These are phyloP conservation scores for Tuberolachnus salignus DNA, from an alignment of 2,888 invertebrate species.

Conservation along the genomic window DNA sequence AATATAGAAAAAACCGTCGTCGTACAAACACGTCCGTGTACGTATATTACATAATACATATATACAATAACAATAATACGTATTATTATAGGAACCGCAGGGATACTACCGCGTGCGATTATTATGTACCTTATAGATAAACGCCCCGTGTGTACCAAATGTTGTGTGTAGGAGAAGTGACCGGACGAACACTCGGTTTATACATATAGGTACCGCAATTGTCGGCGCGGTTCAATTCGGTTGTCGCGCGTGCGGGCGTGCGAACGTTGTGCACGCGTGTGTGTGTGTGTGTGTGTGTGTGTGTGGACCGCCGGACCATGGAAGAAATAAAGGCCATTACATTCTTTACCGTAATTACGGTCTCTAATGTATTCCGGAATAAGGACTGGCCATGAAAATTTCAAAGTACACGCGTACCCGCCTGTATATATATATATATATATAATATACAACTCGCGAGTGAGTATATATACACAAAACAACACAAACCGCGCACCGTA, in stretches of 20 bases:
- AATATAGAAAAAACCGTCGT: too few relatives aligned
- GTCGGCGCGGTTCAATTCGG: background rate
- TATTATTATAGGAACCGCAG: too few relatives aligned
- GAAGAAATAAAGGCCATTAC: constrained; percentile 47
- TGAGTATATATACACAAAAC: constrained; percentile 8
- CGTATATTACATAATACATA: too few relatives aligned
- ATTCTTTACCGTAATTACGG: constrained; percentile 50
- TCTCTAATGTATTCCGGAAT: constrained; percentile 54
- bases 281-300: background rate
- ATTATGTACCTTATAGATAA: too few relatives aligned
- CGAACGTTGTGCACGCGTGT: background rate
- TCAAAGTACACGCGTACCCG: constrained; percentile 25
- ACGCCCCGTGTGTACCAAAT: background rate
- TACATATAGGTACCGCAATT: too few relatives aligned
- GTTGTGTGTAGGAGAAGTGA: background rate
- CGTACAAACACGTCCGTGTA: too few relatives aligned
- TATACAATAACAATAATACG: too few relatives aligned
- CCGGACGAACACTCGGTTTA: background rate
- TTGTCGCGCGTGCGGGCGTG: background rate
- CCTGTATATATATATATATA: too few relatives aligned
- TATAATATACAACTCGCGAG: background rate
- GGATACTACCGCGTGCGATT: too few relatives aligned
- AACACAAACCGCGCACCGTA: constrained; percentile 50
- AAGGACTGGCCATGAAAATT: constrained; percentile 49
- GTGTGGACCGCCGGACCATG: constrained; percentile 39